Base-by-base conservation (phyloP, 2,797 vertebrate genomes). In the Anguilla megastoma region DNA sequence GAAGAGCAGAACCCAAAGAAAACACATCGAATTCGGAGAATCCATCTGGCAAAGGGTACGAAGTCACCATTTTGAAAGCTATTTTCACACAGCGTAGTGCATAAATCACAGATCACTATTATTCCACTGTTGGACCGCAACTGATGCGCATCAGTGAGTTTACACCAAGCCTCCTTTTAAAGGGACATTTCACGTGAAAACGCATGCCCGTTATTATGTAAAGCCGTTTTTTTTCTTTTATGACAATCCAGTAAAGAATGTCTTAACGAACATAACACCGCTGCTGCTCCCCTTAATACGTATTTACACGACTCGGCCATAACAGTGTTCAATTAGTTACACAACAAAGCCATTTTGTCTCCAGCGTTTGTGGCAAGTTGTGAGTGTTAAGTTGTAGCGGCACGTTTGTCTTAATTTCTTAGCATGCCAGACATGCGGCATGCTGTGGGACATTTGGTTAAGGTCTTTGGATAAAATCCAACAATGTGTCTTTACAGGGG, bases 11-110 rank as follows among this genome's bases (percentile, higher is more conserved):
- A 89, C 98, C 97, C 76, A 99, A 93, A 36, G 96, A 96, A 93
- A 99, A 98, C 91, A 99, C 97, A 82, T 99, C 98, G 30, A 97
- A 94, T 48, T 99, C 98, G 86, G 97, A 95, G 93, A 99, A 99
- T 90, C 98, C 98, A 71, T 97, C 95, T 41, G 97, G 97, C 89
- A 98, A 91, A 82, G 97, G 94, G 88, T 97, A 94, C 6, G 97
- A 94, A 84, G 96, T 94, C 66, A 97, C 96, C 98, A 99, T 99
- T 83, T 91, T 96, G 90, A 83, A 91, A 85, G 71, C 86, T 66
- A 69, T 83, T 84, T 86, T 84, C 86, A 87, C 30, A 84, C 84
- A 83, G 86, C 86, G 90, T 90, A 89, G 87, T 90, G 91, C 89
- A 91, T 90, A 91, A 93, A 91, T 88, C 91, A 90, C 89, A 90